Evolutionary conservation across 2,797 vertebrate genomes (phyloP).

Genomic region (Phalanger gymnotis): DNA sequence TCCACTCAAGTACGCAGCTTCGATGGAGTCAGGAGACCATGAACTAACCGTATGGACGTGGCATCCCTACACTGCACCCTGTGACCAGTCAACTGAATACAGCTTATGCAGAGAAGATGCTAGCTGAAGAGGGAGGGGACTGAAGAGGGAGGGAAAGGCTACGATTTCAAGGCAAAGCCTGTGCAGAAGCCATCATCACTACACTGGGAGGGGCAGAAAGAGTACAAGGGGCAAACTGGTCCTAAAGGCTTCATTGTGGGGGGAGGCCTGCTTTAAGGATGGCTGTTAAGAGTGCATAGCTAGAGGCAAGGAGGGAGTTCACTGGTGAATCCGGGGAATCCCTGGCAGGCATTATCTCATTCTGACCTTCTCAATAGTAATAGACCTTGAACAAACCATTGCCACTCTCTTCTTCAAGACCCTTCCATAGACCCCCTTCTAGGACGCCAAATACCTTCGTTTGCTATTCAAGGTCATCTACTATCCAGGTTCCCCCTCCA

Average conservation of each 20-base stretch:
- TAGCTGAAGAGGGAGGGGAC: background rate
- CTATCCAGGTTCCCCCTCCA: background rate
- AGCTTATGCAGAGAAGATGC: background rate
- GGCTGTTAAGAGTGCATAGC: fast-evolving
- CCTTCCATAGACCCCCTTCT: background rate
- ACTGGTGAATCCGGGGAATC: background rate
- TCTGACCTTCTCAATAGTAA: background rate
- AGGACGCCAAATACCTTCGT: background rate
- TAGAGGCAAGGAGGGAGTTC: background rate
- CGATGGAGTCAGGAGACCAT: background rate
- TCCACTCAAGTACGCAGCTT: background rate
- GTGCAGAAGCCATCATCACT: background rate
- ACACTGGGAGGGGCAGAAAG: background rate
- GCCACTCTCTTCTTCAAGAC: background rate
- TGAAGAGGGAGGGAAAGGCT: background rate
- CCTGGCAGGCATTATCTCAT: background rate
- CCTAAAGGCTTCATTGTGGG: background rate
- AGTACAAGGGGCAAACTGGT: background rate
- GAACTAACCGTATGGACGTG: background rate
- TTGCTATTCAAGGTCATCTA: background rate
- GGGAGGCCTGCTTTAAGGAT: background rate
- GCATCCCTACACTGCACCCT: background rate
- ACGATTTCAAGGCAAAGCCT: background rate
- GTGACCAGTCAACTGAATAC: background rate
- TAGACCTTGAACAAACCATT: background rate